A percentile compares a stretch with the other conserved stretches of the same genome.
phyloP scores from a whole-genome alignment of 2,113 vertebrate genomes.

The Ascaphus truei region DNA sequence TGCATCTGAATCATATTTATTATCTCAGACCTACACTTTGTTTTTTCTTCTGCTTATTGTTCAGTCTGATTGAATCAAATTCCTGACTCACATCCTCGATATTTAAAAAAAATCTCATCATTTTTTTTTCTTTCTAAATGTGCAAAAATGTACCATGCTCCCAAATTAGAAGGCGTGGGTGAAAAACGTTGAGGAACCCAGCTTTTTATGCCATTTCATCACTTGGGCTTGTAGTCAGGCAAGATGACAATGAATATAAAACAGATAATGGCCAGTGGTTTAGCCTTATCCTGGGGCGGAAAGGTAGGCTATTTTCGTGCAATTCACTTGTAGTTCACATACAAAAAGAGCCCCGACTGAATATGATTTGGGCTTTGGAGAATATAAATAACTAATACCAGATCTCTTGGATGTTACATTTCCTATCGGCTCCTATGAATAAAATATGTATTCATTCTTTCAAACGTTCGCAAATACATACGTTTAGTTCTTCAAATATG shows the following conservation, averaged over 20 bases:
- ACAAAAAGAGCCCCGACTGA: too few relatives aligned
- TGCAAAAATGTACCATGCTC: constrained; percentile 59
- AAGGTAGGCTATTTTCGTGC: too few relatives aligned
- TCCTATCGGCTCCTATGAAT: too few relatives aligned
- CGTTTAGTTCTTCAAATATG: too few relatives aligned
- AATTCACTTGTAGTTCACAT: not conserved
- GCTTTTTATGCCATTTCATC: constrained; percentile 64
- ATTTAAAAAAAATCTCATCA: too few relatives aligned
- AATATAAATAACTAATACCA: not conserved
- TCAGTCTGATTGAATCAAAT: constrained; percentile 44
- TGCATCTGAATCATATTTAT: constrained; percentile 60
- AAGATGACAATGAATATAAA: constrained; percentile 52
- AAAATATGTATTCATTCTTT: too few relatives aligned
- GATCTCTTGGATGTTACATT: not conserved
- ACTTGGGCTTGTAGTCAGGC: constrained; percentile 42
- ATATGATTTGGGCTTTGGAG: not conserved
- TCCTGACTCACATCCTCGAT: constrained; percentile 41
- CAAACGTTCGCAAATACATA: too few relatives aligned
- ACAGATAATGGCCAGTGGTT: not conserved
- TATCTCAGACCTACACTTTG: constrained; percentile 42
- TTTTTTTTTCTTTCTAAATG: constrained; percentile 51
- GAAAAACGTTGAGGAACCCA: constrained; percentile 52
- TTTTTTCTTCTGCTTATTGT: constrained; percentile 45
- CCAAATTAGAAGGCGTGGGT: constrained; percentile 64
- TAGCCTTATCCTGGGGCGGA: not conserved